These are phyloP conservation scores for Carcina quercana DNA, from an alignment of 2,888 invertebrate species.

Conservation along the genomic window DNA sequence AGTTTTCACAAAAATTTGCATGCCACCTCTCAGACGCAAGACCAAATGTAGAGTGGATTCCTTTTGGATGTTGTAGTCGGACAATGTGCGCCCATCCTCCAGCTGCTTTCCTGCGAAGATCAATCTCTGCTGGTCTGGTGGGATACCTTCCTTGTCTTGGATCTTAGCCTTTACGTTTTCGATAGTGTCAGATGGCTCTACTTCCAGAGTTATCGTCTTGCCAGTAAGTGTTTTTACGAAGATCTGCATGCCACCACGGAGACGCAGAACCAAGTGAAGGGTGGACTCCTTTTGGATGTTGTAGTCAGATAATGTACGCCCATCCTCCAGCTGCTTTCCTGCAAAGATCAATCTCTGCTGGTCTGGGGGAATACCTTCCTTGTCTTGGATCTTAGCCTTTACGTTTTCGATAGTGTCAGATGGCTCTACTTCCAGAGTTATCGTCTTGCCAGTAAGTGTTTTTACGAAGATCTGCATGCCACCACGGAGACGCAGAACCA, in stretches of 20 bases:
- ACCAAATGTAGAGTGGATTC: slow-evolving; percentile 25
- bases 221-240: slow-evolving; percentile 26
- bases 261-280: slow-evolving; percentile 21
- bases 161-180: slow-evolving; percentile 23
- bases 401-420: slow-evolving; percentile 33
- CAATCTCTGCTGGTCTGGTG: slow-evolving; percentile 21
- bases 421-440: slow-evolving; percentile 30
- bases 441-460: slow-evolving; percentile 33
- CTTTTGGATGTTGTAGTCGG: slow-evolving; percentile 24
- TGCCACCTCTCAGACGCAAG: slow-evolving; percentile 22
- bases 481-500: slow-evolving; percentile 27
- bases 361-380: slow-evolving; percentile 32
- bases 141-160: slow-evolving; percentile 22
- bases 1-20: slow-evolving; percentile 24
- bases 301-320: slow-evolving; percentile 28
- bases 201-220: slow-evolving; percentile 30
- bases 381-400: slow-evolving; percentile 31
- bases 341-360: slow-evolving; percentile 32
- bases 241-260: slow-evolving; percentile 25
- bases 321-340: slow-evolving; percentile 31
- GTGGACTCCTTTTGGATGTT: slow-evolving; percentile 26
- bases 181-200: slow-evolving; percentile 23
- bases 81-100: slow-evolving; percentile 20
- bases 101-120: slow-evolving; percentile 22
- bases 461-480: slow-evolving; percentile 34